These are phyloP conservation scores for Myocastor coypus DNA, from an alignment of 2,113 vertebrate species.

Conservation along the genomic window DNA sequence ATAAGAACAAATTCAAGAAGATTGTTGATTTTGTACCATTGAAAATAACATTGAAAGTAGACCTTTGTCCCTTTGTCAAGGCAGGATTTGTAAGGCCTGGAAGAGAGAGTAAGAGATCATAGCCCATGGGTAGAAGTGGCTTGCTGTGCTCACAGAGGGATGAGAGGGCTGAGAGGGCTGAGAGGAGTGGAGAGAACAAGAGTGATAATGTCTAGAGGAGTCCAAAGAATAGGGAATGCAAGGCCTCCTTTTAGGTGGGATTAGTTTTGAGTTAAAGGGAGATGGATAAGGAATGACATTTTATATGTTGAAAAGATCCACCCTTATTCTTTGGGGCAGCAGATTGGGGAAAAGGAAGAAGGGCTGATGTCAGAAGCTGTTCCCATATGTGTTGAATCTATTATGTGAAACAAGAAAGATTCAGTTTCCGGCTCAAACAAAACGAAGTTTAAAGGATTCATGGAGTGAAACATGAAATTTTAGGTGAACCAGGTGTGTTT, in stretches of 20 bases:
- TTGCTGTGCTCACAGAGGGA: not conserved
- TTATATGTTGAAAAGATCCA: not conserved
- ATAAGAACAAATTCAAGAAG: not conserved
- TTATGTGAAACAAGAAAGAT: not conserved
- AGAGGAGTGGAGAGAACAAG: not conserved
- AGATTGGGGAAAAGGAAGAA: accelerated
- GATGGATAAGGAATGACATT: not conserved
- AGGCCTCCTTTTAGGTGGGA: not conserved
- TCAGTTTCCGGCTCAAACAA: not conserved
- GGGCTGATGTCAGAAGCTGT: not conserved
- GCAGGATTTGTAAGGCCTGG: not conserved
- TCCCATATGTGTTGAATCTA: not conserved
- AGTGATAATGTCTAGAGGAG: accelerated
- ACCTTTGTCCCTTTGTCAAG: accelerated
- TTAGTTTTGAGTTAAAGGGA: not conserved
- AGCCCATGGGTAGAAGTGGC: not conserved
- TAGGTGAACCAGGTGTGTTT: not conserved
- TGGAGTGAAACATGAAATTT: not conserved
- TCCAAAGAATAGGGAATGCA: not conserved
- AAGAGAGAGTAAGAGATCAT: not conserved
- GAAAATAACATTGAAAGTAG: not conserved
- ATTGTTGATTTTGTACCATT: not conserved
- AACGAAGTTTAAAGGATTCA: not conserved
- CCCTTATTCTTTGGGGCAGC: not conserved
- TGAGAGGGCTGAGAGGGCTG: not conserved